Evolutionary conservation across 2,113 vertebrate genomes (phyloP), one percentile per base, ranked within the genome.

Genomic region (Phyllostomus discolor): DNA sequence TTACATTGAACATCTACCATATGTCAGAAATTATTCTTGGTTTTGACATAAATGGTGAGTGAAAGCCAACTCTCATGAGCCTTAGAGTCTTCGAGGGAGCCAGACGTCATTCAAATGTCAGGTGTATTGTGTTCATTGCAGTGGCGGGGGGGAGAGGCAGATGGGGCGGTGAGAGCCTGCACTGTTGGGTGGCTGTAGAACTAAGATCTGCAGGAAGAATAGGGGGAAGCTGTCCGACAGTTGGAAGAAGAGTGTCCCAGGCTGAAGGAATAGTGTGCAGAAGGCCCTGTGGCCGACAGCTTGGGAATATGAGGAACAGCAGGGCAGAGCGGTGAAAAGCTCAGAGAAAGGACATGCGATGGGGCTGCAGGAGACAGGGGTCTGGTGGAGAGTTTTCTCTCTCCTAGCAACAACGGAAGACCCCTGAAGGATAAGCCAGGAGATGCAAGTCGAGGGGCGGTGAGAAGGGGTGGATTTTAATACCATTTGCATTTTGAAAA

Each of bases 401-500:
- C 54, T 62, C 7, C 33, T 3, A 2, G 31, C 38, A 59, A 22
- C 24, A 66, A 35, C 2, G 33, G n/a, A 52, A 75, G 20, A 62
- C 10, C 38, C 5, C 4, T 4, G 31, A 66, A 81, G 10, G 19
- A 14, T 7, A 72, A 72, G 16, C 59, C 70, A 66, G 19, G 43
- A 62, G 59, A 31, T 75, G 11, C 6, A n/a, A 12, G 24, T 24
- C 67, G 33, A 83, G 88, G 59, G 11, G 17, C 46, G 22, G 11
- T 81, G 52, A 57, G 38, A 35, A 90, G 54, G 52, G 19, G 24
- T 81, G 19, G 31, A 28, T 94, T 91, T 95, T 48, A 85, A 85
- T 48, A 66, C 43, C 43, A 33, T 52, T 78, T 83, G 52, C 57
- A 38, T 81, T 94, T 96, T 92, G 19, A 72, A 92, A 76, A 95